Percentiles rank a stretch among this genome's conserved stretches.
These are phyloP conservation scores for Trogon surrucura DNA, from an alignment of 2,113 vertebrate genomes.

Conservation along the genomic window DNA sequence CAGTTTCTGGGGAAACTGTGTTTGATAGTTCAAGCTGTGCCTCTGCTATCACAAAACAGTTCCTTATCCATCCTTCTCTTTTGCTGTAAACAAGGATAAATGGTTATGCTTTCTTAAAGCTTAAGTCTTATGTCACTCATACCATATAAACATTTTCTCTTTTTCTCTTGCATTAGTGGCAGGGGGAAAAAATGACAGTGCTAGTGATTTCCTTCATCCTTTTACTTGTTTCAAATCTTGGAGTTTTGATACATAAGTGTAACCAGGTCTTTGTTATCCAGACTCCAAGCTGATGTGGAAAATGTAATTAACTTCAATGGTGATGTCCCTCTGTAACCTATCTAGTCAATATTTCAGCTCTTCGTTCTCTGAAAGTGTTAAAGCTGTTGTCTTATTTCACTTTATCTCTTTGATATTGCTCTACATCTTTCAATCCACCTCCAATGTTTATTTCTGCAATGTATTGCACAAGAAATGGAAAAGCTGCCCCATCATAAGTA, in stretches of 20 bases:
- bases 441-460: background rate
- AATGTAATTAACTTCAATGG: constrained; percentile 22
- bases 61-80: background rate
- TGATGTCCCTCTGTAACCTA: constrained; percentile 6
- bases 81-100: constrained; percentile 39
- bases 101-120: background rate
- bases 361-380: background rate
- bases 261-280: background rate
- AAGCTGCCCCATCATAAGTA: background rate
- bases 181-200: background rate
- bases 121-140: constrained; percentile 28
- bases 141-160: background rate
- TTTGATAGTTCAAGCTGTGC: constrained; percentile 16
- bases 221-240: constrained; percentile 7
- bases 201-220: constrained; percentile 32
- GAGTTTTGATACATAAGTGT: background rate
- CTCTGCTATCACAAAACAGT: constrained; percentile 2
- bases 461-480: background rate
- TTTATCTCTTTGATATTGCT: background rate
- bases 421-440: background rate
- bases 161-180: background rate
- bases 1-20: background rate
- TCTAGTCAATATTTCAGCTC: background rate
- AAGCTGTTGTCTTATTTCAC: background rate
- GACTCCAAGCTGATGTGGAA: background rate